A percentile compares a stretch with the other conserved stretches of the same genome.
phyloP scores from a whole-genome alignment of 2,888 invertebrate species.

The Lamproptera curius region DNA sequence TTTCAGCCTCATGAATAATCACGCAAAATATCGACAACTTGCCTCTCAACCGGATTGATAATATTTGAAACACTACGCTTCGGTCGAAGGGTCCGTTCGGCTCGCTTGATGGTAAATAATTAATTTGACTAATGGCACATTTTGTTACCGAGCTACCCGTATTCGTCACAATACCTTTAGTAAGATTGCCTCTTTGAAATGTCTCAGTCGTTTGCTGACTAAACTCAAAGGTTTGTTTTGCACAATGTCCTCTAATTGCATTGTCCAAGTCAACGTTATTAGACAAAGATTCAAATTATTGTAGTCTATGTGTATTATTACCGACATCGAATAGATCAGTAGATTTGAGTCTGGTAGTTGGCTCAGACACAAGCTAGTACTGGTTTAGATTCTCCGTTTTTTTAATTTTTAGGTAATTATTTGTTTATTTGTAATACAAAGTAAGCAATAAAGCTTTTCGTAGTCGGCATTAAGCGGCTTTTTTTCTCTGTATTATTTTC shows the following conservation, averaged over 20 bases:
- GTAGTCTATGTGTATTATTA: too few species aligned
- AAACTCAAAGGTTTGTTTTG: slow-evolving; percentile 9
- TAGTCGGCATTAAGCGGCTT: too few species aligned
- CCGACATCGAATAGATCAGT: too few species aligned
- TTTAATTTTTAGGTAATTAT: too few species aligned
- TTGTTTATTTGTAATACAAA: too few species aligned
- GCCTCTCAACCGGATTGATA: slow-evolving; percentile 59
- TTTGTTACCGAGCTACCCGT: slow-evolving; percentile 56
- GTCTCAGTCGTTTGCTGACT: slow-evolving; percentile 25
- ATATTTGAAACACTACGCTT: slow-evolving; percentile 43
- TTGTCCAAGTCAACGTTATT: neutral
- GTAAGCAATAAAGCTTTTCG: too few species aligned
- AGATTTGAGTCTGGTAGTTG: too few species aligned
- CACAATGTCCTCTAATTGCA: slow-evolving; percentile 3
- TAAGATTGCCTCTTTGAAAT: neutral
- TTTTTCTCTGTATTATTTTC: too few species aligned
- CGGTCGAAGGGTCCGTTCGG: slow-evolving; percentile 63
- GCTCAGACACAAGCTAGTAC: too few species aligned
- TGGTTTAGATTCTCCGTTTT: too few species aligned
- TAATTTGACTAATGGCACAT: slow-evolving; percentile 74
- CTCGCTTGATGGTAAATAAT: slow-evolving; percentile 67
- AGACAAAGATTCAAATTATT: too few species aligned
- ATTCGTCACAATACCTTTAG: slow-evolving; percentile 52
- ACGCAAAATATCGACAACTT: slow-evolving; percentile 46
- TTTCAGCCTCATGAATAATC: slow-evolving; percentile 27